Percentiles rank a stretch among this genome's conserved stretches.
Conservation (phyloP, 2,888 invertebrate genomes). For the Tigriopus californicus region DNA sequence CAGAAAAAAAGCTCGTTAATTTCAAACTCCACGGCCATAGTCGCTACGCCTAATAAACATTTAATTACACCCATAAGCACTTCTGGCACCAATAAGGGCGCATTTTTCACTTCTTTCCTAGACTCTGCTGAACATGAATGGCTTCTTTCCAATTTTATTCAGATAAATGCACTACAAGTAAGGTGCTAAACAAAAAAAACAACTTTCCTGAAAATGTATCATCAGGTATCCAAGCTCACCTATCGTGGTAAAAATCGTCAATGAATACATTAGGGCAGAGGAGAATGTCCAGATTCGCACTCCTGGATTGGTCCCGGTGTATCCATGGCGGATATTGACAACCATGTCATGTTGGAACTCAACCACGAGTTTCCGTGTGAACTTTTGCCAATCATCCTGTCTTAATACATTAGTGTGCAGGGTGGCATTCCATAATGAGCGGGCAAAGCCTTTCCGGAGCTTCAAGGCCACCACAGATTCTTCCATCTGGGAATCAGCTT, state of each 20-base stretch:
- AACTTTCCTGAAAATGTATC: neutral
- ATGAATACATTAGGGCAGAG: slow-evolving; percentile 73
- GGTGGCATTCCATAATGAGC: slow-evolving; percentile 26
- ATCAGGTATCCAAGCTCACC: slow-evolving; percentile 40
- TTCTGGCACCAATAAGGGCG: too few species aligned
- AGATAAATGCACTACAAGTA: neutral
- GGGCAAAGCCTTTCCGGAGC: slow-evolving; percentile 19
- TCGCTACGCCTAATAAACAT: too few species aligned
- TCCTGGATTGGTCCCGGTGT: slow-evolving; percentile 28
- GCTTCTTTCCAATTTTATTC: neutral
- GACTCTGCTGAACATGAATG: neutral
- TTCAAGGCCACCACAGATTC: slow-evolving; percentile 17
- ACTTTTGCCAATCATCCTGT: slow-evolving; percentile 29
- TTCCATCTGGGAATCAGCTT: slow-evolving; percentile 13
- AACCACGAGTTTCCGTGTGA: slow-evolving; percentile 24
- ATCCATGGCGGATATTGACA: slow-evolving; percentile 26
- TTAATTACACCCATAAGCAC: too few species aligned
- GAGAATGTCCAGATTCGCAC: slow-evolving; percentile 63
- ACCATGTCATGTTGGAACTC: slow-evolving; percentile 24
- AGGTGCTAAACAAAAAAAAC: neutral
- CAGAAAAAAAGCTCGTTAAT: too few species aligned
- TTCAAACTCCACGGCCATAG: too few species aligned
- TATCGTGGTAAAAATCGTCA: slow-evolving; percentile 86
- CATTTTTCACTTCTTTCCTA: neutral
- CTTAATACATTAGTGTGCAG: slow-evolving; percentile 25